phyloP scores from a whole-genome alignment of 2,113 vertebrate species.

The Willisornis vidua region DNA sequence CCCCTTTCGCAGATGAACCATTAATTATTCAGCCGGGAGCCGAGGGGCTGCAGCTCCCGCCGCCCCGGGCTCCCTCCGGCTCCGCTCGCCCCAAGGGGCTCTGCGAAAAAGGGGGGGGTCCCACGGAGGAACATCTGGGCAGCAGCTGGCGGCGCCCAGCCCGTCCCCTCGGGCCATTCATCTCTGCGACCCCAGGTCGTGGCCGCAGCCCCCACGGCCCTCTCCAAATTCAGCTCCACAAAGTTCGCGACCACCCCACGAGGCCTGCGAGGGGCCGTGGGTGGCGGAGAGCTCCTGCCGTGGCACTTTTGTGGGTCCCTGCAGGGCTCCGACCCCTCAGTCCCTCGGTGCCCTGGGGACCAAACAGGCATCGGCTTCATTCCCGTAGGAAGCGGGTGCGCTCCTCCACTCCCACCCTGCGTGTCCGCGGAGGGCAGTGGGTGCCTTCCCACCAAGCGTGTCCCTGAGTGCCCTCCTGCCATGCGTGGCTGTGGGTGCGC shows the following conservation, averaged over 20 bases:
- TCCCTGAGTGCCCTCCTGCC: neutral
- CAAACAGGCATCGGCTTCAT: no score
- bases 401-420: neutral
- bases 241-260: neutral
- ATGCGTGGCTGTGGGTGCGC: neutral
- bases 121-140: slow-evolving; percentile 43
- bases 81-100: neutral
- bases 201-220: neutral
- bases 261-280: neutral
- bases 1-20: slow-evolving; percentile 14
- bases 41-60: neutral
- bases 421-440: neutral
- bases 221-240: neutral
- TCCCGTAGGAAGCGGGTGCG: neutral
- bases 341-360: neutral
- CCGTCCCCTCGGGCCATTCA: neutral
- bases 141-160: slow-evolving; percentile 11
- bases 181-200: neutral
- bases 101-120: neutral
- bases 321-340: neutral
- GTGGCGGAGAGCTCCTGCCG: neutral
- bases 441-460: neutral
- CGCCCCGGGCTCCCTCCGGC: neutral
- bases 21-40: slow-evolving; percentile 73
- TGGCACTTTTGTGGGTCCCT: neutral